Evolutionary conservation across 2,113 vertebrate genomes (phyloP).

Genomic region (Leptobrachium leishanense): DNA sequence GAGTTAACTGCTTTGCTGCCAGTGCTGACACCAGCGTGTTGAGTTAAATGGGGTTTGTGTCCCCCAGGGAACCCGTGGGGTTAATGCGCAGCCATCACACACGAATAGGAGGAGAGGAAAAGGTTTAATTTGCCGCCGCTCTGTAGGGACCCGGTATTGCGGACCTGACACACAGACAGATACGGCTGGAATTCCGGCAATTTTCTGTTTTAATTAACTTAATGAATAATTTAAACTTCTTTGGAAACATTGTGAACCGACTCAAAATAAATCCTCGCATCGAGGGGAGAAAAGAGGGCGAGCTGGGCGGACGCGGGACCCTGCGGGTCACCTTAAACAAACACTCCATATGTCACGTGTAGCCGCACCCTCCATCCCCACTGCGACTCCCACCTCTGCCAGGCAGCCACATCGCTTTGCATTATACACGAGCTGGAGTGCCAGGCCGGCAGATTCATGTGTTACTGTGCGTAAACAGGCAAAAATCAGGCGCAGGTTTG

Average conservation of each 20-base stretch:
- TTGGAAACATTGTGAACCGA: constrained; percentile 4
- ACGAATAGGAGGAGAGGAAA: not conserved
- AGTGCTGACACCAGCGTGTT: not conserved
- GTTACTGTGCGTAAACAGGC: too few species aligned
- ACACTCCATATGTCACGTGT: not conserved
- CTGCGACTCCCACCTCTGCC: not conserved
- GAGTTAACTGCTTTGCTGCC: too few species aligned
- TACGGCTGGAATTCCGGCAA: constrained; percentile 2
- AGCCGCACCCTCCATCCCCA: too few species aligned
- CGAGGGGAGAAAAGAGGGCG: not conserved
- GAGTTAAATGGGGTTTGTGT: not conserved
- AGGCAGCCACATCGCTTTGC: not conserved
- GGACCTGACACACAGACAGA: constrained; percentile 6
- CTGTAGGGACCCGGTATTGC: not conserved
- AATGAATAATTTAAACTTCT: constrained; percentile 20
- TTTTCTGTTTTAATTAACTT: constrained; percentile 22
- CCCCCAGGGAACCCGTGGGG: not conserved
- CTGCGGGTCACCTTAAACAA: not conserved
- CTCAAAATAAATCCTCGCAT: constrained; percentile 11
- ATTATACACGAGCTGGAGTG: too few species aligned
- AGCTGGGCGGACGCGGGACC: too few species aligned
- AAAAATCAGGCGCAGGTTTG: too few species aligned
- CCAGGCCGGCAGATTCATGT: too few species aligned
- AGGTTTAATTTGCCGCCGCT: not conserved
- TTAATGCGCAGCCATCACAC: not conserved